Evolutionary conservation across 2,888 invertebrate species (phyloP), one percentile per base, ranked within the genome.

Genomic region (Tiliacea citrago): DNA sequence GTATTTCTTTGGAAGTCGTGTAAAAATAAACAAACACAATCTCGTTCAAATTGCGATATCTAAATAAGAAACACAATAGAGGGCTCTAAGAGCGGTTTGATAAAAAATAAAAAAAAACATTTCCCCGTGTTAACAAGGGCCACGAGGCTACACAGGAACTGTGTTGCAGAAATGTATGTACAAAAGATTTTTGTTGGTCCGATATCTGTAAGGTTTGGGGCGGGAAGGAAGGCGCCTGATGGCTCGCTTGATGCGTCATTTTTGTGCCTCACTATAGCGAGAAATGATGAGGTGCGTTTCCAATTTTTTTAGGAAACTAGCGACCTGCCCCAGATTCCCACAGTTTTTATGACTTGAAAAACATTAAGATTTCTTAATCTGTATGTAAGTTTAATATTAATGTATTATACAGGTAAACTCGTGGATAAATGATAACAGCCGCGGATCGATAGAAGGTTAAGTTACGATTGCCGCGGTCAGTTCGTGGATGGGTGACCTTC

Each of bases 221-320:
- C 78, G 73, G 81, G 77, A 86, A 83, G 84, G 78, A 75, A 76
- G 75, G 13, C 35, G 57, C 57, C 69, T 76, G 83, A 78, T 83
- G 77, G 57, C 74, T 70, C 61, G 21, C 69, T 60, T 55, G 63
- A 61, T 24, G 60, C 42, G 35, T 60, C 79, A 51, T 57, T 73
- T 63, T 57, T 13, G 4, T 51, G 49, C 49, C 57, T 24, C n/a
- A 24, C 29, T 73, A 18, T 63, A 63, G 35, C 68, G 39, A 63
- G 58, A 16, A 78, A 74, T 75, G 72, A 73, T 21, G 53, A 78
- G 62, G 29, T 73, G 21, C n/a, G 35, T 42, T 45, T 10, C 12
- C 47, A 60, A 69, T 73, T 29, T 55, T 45, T 57, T 13, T 57
- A 24, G 42, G 13, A 13, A 49, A 58, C 24, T n/a, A 51, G 57